Base-by-base conservation (phyloP, 2,113 vertebrate genomes). In the Carollia perspicillata region DNA sequence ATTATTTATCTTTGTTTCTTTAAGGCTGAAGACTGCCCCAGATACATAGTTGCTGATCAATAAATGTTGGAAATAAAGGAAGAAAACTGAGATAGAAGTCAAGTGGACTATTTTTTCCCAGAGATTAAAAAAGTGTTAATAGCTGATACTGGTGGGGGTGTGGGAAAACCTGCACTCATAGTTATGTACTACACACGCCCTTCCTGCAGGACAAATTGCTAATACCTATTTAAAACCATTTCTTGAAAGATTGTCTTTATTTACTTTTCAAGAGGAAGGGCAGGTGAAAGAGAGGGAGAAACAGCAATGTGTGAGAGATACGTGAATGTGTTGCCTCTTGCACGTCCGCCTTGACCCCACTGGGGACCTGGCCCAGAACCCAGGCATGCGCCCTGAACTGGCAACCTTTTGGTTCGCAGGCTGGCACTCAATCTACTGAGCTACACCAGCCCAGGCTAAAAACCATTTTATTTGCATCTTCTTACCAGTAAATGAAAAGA, bases 1-100 rank as follows among this genome's bases (percentile, higher is more conserved):
- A 42, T 60, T 58, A 77, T 53, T 84, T 87, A 53, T 74, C 74
- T 68, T 44, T 28, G 9, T 47, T 74, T 60, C 58, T 89, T 83
- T n/a, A 86, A 96, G 89, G 53, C n/a, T 84, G 17, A 87, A 16
- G 16, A 68, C 35, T 65, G 17, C 51, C 9, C 71, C n/a, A 90
- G 89, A 80, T 84, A 51, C 77, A 69, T 3, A 66, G 69, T 33
- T 72, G 20, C 58, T 65, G 28, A 85, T 78, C 51, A 83, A 55
- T 35, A 77, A 71, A 84, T 44, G 33, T 53, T 69, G 63, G 14
- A 81, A 93, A 80, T 23, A 7, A 66, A 89, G 37, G 30, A 72
- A 84, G 42, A 6, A 37, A 74, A 92, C 23, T 42, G 13, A 91
- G 13, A 51, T 0, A 44, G 14, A 77, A 35, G 60, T 8, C 40